Base-by-base conservation (phyloP, 2,113 vertebrate species). In the Apodemus sylvaticus region DNA sequence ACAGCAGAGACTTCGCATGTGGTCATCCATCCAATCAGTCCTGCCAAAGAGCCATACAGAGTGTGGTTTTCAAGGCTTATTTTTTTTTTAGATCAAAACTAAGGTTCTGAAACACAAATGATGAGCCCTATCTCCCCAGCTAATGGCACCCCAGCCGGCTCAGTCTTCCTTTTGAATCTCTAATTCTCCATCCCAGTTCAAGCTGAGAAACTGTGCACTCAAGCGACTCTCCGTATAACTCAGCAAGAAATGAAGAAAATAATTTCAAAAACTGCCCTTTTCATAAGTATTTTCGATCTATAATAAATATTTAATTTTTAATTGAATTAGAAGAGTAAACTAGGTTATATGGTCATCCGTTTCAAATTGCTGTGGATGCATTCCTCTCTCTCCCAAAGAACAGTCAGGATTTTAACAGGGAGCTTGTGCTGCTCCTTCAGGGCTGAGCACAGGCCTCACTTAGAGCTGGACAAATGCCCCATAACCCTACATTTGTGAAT, bases 301-400 rank as follows among this genome's bases (percentile, higher is more conserved):
- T 76, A 93, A 92, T 81, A 78, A 92, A 97, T 90, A 96, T 71
- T 92, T 92, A 95, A 86, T 97, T 95, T 94, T 95, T 83, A 42
- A 88, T 66, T 94, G 62, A 2, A 91, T 58, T 90, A 20, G 79
- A 36, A 66, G n/a, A 85, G 55, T 90, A 73, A 73, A 90, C 31
- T 8, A 73, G 76, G 89, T 79, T 89, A 82, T 70, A 29, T n/a
- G 36, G 22, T n/a, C 60, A 93, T 78, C 51, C 36, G 79, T 96
- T 90, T 91, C 74, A 39, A 73, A 86, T 90, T 96, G 77, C 45
- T 93, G 6, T 0, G 8, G n/a, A 77, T 58, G 29, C 24, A 93
- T 78, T 91, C 76, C 36, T 48, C 66, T 90, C 92, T 90, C 92
- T 90, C 29, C 20, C 17, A 73, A 74, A 78, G 26, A 94, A 51